Evolutionary conservation across 2,888 invertebrate species (phyloP).

Genomic region (Dusona sp.): DNA sequence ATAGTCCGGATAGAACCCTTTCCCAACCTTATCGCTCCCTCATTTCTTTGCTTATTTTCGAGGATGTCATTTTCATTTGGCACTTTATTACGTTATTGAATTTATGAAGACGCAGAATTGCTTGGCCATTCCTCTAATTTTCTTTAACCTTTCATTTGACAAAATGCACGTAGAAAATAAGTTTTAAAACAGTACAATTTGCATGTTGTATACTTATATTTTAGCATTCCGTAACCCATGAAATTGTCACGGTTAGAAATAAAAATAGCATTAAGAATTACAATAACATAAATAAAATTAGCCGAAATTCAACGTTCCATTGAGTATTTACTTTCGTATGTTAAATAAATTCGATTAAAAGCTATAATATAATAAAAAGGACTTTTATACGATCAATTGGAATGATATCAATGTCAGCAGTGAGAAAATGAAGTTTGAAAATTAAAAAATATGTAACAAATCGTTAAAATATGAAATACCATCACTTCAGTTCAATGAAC

Average conservation of each 20-base stretch:
- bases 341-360: background rate
- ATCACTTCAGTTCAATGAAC: background rate
- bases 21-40: slow-evolving; percentile 25
- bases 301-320: background rate
- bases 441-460: background rate
- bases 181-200: background rate
- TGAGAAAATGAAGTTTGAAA: no score
- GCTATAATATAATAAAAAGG: background rate
- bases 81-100: slow-evolving; percentile 34
- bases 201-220: background rate
- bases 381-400: background rate
- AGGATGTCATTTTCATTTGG: slow-evolving; percentile 21
- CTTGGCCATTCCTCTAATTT: background rate
- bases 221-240: background rate
- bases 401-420: background rate
- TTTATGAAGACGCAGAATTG: background rate
- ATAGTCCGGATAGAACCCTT: slow-evolving; percentile 30
- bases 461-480: background rate
- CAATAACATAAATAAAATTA: no score
- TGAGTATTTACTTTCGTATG: background rate
- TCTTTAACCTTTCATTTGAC: background rate
- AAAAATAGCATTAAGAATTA: background rate
- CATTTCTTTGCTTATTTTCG: background rate
- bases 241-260: background rate
- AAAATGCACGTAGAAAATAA: background rate